phyloP scores from a whole-genome alignment of 2,113 vertebrate genomes.

The Leptodactylus fuscus region DNA sequence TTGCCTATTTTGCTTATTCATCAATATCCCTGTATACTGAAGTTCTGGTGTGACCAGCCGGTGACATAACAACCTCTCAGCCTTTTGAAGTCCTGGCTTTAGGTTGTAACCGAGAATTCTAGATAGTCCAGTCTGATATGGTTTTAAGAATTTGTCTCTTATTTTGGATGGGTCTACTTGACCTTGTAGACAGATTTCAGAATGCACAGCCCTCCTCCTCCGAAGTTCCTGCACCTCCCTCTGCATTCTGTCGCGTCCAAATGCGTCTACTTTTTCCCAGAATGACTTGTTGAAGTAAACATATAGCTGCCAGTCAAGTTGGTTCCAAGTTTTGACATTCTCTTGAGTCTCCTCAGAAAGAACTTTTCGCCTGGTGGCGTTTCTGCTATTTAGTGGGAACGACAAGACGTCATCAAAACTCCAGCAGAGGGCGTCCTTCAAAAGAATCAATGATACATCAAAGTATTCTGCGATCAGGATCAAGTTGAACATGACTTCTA shows the following conservation, averaged over 20 bases:
- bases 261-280: conserved; percentile 78
- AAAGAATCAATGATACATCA: conserved; percentile 84
- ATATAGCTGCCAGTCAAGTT: conserved; percentile 83
- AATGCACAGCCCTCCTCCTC: conserved; percentile 65
- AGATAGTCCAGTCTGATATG: conserved; percentile 77
- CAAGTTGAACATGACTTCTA: conserved; percentile 74
- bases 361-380: conserved; percentile 62
- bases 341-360: conserved; percentile 64
- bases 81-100: conserved; percentile 68
- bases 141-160: conserved; percentile 70
- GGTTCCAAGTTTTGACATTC: conserved; percentile 80
- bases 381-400: conserved; percentile 81
- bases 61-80: conserved; percentile 68
- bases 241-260: conserved; percentile 72
- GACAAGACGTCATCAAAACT: conserved; percentile 79
- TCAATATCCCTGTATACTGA: conserved; percentile 76
- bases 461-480: conserved; percentile 85
- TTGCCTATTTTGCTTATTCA: conserved; percentile 66
- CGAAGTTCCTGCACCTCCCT: conserved; percentile 72
- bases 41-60: conserved; percentile 80
- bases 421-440: conserved; percentile 83
- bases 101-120: conserved; percentile 83
- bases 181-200: conserved; percentile 67
- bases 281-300: conserved; percentile 82
- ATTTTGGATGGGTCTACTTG: conserved; percentile 75